A percentile compares a stretch with the other conserved stretches of the same genome.
These are phyloP conservation scores for Siphonodentalium dalli DNA, from an alignment of 2,888 invertebrate species.

Conservation along the genomic window DNA sequence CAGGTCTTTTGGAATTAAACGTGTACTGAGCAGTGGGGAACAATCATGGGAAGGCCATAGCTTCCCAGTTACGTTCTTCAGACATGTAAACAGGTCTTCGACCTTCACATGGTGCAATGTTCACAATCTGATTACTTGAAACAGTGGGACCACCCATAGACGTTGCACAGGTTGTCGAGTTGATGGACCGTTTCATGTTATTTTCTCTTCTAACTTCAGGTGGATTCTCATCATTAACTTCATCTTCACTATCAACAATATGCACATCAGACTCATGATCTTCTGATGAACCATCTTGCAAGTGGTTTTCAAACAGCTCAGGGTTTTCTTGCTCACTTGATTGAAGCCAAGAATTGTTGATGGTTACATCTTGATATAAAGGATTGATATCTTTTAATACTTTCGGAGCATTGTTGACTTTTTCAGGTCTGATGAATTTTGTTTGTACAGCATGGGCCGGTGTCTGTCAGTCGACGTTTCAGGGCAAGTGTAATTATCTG, in stretches of 20 bases:
- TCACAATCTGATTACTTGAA: too few relatives aligned
- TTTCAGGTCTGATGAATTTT: slow-evolving; percentile 5
- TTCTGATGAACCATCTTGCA: neutral
- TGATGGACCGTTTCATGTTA: slow-evolving; percentile 5
- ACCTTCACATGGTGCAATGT: too few relatives aligned
- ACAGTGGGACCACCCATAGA: slow-evolving; percentile 7
- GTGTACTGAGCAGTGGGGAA: too few relatives aligned
- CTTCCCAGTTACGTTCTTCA: too few relatives aligned
- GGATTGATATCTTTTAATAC: slow-evolving; percentile 2
- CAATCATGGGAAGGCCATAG: too few relatives aligned
- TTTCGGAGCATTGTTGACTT: slow-evolving; percentile 6
- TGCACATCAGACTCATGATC: neutral
- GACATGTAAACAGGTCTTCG: too few relatives aligned
- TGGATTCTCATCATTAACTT: slow-evolving; percentile 19
- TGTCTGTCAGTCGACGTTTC: slow-evolving; percentile 13
- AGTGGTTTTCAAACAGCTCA: neutral
- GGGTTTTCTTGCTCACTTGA: neutral
- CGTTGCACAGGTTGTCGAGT: slow-evolving; percentile 4
- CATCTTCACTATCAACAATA: slow-evolving; percentile 21
- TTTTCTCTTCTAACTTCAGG: slow-evolving; percentile 1
- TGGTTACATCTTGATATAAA: slow-evolving; percentile 8
- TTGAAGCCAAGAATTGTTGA: slow-evolving; percentile 3
- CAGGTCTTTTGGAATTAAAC: too few relatives aligned
- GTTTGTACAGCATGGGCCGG: too few relatives aligned
- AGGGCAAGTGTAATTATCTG: slow-evolving; percentile 7